Evolutionary conservation across 2,888 invertebrate genomes (phyloP), one percentile per base, ranked within the genome.

Genomic region (Caenorhabditis sp.): DNA sequence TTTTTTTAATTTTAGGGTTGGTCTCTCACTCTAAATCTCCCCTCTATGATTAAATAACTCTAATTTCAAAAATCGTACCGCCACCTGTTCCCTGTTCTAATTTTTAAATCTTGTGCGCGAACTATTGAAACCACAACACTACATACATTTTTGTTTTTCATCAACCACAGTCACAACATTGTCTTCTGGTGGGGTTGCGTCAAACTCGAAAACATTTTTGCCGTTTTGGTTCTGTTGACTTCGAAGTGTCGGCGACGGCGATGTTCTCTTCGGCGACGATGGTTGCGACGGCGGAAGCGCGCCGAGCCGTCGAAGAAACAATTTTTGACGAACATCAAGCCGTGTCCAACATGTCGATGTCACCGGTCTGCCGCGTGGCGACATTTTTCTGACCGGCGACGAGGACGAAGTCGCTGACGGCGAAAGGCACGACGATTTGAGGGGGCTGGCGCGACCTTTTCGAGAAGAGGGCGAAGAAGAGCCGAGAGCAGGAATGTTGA

Each of bases 231-330:
- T 3, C 5, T 31, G 31, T 6, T 31, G 4, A 31, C 10, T 31
- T 6, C 14, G 6, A 17, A 17, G 14, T 43, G 43, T 55, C 17
- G 51, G 51, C 12, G 51, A 21, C 12, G 24, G 26, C 26, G 26
- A 26, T 23, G 26, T 6, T 23, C 17, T 2, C 10, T 31, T 63
- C n/a, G 58, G 21, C 43, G 43, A 31, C 31, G 31, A 53, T n/a
- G n/a, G n/a, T n/a, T n/a, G n/a, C 51, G 64, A 36, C 19, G 71
- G 66, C 14, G 67, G 67, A 10, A 72, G 62, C 10, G 68, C 72
- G 12, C 72, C 72, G 50, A 72, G 68, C 6, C 72, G 53, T 21
- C 72, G 60, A 4, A 72, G 62, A 37, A 72, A 72, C 50, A 72
- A 36, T 36, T 65, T 67, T 43, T 72, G 67, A 1, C 72, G 64